Evolutionary conservation across 2,888 invertebrate genomes (phyloP).

Genomic region (Rapana venosa): DNA sequence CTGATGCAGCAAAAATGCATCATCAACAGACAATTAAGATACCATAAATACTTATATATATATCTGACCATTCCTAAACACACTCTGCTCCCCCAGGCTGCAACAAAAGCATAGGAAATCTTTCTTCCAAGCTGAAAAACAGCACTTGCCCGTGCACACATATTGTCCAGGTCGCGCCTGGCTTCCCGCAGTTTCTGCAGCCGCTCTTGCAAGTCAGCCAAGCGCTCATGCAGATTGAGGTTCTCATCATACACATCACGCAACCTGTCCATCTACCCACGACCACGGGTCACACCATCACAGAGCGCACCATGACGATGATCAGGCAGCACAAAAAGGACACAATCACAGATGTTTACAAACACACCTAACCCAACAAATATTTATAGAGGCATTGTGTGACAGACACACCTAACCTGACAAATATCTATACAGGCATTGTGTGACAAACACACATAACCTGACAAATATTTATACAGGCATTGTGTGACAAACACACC

Average conservation of each 20-base stretch:
- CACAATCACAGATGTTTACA: neutral
- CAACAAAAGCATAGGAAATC: neutral
- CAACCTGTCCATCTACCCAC: conserved; percentile 46
- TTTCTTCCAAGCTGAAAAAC: neutral
- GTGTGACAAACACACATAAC: no score
- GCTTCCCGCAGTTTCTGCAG: conserved; percentile 40
- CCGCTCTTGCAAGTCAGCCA: conserved; percentile 45
- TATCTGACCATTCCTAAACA: neutral
- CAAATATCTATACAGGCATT: no score
- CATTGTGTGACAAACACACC: no score
- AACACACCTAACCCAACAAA: no score
- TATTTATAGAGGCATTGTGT: no score
- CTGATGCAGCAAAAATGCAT: no score
- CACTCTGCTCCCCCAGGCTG: neutral
- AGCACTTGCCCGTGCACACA: conserved; percentile 50
- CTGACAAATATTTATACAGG: no score
- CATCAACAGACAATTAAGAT: no score
- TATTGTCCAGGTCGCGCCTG: conserved; percentile 50
- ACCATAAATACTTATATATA: no score
- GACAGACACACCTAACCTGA: no score
- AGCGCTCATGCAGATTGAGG: conserved; percentile 46
- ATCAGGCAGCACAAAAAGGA: neutral
- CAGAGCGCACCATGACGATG: neutral
- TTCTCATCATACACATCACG: conserved; percentile 51
- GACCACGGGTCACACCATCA: neutral